phyloP scores from a whole-genome alignment of 2,113 vertebrate genomes.

The Otus sunia region DNA sequence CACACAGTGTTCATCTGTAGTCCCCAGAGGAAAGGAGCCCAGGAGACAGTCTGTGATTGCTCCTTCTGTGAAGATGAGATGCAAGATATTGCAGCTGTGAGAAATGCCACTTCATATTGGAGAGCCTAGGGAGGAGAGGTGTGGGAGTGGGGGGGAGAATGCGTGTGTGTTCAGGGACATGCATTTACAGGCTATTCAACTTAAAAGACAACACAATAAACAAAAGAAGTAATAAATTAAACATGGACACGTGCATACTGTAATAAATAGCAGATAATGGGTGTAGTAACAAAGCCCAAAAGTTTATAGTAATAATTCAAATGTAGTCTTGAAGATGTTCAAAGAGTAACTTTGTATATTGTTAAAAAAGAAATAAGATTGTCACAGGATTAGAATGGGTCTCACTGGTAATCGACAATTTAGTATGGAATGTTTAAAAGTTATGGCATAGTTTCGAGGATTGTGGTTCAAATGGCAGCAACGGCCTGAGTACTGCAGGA shows the following conservation, averaged over 20 bases:
- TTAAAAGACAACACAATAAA: not conserved
- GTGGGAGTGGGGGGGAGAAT: not conserved
- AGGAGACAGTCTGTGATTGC: not conserved
- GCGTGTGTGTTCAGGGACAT: not conserved
- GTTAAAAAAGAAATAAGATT: not conserved
- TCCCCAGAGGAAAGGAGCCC: not conserved
- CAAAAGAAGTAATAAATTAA: not conserved
- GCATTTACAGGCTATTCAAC: not conserved
- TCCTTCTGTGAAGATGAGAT: not conserved
- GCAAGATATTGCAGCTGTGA: not conserved
- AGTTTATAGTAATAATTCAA: not conserved
- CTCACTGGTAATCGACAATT: not conserved
- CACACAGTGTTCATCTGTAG: not conserved
- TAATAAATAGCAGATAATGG: not conserved
- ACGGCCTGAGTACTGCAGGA: not conserved
- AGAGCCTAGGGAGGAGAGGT: not conserved
- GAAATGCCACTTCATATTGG: not conserved
- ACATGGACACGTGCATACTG: not conserved
- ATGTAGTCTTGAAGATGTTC: not conserved
- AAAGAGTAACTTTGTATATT: not conserved
- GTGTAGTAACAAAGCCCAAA: not conserved
- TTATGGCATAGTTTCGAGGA: not conserved
- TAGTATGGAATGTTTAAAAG: not conserved
- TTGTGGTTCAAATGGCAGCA: not conserved
- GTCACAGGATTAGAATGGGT: not conserved